Evolutionary conservation across 2,888 invertebrate genomes (phyloP), one percentile per base, ranked within the genome.

Genomic region (Zhuqinia jingwanae): DNA sequence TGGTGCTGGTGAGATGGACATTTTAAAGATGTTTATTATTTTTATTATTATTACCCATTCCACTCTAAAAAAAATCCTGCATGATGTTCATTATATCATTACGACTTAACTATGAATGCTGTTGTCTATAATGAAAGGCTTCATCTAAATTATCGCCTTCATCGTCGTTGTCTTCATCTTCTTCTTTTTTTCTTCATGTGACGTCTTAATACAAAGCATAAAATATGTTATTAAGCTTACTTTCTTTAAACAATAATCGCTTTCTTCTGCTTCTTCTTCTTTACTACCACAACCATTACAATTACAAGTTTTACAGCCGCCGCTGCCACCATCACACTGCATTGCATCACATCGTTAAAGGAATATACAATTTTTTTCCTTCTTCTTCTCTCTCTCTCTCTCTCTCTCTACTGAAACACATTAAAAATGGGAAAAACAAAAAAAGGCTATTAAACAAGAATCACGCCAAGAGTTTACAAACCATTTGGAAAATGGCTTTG

Each of bases 121-220:
- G 20, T 45, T 68, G 68, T 45, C 45, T 13, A 65, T 65, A 42
- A 68, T 36, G 20, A n/a, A n/a, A n/a, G n/a, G 2, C 17, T 68
- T 68, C 45, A 22, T 68, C 15, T 47, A 60, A 81, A 81, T 73
- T 81, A 81, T 73, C 73, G 73, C 60, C 60, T 65, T 65, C n/a
- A n/a, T n/a, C n/a, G n/a, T n/a, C n/a, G n/a, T n/a, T n/a, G n/a
- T n/a, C n/a, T n/a, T n/a, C n/a, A n/a, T n/a, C 17, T 65, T 68
- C 42, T 1, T 45, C 45, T 5, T 20, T 68, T 0, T 17, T 68
- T 10, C 11, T 42, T 20, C 45, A 2, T 42, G 22, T 22, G 17
- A 8, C 11, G 36, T 17, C 11, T 36, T n/a, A n/a, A n/a, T n/a
- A n/a, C n/a, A n/a, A n/a, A n/a, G 50, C n/a, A 13, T 15, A 58